Percentiles rank a stretch among this genome's conserved stretches.
phyloP scores from a whole-genome alignment of 2,113 vertebrate species.

The Lasiurus borealis region DNA sequence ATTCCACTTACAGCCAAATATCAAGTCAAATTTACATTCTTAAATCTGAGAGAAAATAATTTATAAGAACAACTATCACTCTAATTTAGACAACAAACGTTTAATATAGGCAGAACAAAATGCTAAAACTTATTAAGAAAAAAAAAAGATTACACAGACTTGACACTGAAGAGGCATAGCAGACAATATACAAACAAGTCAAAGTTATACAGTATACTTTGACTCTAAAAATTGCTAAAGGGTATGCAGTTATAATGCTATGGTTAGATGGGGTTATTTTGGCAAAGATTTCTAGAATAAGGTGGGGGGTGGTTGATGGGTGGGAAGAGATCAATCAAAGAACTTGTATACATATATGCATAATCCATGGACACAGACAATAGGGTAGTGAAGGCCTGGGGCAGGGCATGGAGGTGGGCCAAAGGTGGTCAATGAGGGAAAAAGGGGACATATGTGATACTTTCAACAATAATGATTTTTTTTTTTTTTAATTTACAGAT shows the following conservation, averaged over 20 bases:
- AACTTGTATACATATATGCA: no score
- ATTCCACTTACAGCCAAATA: background rate
- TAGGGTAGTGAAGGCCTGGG: no score
- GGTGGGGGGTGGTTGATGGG: no score
- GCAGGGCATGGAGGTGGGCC: no score
- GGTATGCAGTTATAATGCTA: background rate
- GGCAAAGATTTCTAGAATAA: background rate
- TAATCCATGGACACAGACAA: no score
- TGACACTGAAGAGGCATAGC: background rate
- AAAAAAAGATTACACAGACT: background rate
- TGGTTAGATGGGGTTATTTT: background rate
- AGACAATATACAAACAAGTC: background rate
- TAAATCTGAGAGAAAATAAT: slow-evolving; percentile 49
- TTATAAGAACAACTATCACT: slow-evolving; percentile 26
- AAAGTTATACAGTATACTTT: background rate
- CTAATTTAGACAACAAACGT: background rate
- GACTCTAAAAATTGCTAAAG: background rate
- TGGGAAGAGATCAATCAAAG: no score
- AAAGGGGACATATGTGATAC: no score
- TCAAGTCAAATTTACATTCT: slow-evolving; percentile 44
- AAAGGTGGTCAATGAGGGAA: no score
- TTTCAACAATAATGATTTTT: no score
- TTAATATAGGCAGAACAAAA: slow-evolving; percentile 21
- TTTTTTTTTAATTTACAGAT: background rate
- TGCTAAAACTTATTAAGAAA: background rate